Base-by-base conservation (phyloP, 2,888 invertebrate species). In the Neoitamus cyanurus region DNA sequence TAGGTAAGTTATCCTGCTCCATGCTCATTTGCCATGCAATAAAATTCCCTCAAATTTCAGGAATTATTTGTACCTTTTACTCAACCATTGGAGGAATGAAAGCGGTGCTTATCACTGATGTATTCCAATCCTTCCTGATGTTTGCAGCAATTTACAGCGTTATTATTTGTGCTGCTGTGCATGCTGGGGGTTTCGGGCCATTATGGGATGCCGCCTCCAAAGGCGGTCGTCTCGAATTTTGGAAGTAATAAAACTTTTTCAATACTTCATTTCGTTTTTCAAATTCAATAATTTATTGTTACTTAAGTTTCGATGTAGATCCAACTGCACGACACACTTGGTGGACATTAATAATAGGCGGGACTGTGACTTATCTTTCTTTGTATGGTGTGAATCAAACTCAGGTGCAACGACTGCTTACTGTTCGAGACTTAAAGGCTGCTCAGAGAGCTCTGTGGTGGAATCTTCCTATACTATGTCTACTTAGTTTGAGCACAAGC, bases 51-150 rank as follows among this genome's bases (percentile, higher is more conserved):
- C 89, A 2, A 70, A 9, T 28, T 85, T 88, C 88, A 89, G 93
- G 95, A 1, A 89, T 95, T 72, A 96, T 95, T 3, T 97, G 97
- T 89, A 96, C 97, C 0, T 96, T 97, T 89, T 97, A 97, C 88
- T 96, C 97, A 0, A 95, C 96, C 0, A 92, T 97, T 86, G 97
- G 97, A 20, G 97, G 97, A 42, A 97, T 97, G 94, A 97, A 97
- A 90, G 97, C 97, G 3, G 97, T 97, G 0, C 91, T 97, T 77
- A 94, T 97, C 87, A 97, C 97, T 0, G 97, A 97, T 89, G 94
- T 97, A 1, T 95, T 97, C 87, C 96, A 96, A 90, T 96, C 97
- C 0, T 85, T 95, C 1, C 92, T 98, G 3, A 98, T 98, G 97
- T 97, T 96, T 89, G 94, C 93, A 2, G 95, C 97, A 0, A 93